Evolutionary conservation across 2,797 vertebrate species (phyloP).

Genomic region (Onychomys arenicola): DNA sequence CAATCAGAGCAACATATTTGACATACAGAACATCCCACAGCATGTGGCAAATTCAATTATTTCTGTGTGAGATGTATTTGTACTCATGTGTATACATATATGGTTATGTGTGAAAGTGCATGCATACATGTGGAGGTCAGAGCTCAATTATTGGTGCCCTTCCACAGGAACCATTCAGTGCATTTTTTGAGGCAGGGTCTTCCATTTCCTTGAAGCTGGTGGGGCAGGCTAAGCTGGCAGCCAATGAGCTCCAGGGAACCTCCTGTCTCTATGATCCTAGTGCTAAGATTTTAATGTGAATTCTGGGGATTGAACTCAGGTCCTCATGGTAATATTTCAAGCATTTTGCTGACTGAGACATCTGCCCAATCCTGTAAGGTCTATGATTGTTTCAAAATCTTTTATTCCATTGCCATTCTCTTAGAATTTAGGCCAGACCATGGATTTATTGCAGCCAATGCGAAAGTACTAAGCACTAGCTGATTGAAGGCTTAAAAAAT

Average conservation of each 20-base stretch:
- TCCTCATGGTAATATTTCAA: not conserved
- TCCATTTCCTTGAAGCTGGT: not conserved
- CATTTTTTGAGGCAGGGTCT: not conserved
- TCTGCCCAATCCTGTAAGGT: not conserved
- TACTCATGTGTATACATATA: not conserved
- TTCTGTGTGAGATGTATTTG: not conserved
- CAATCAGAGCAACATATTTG: too few species aligned
- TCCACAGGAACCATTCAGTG: not conserved
- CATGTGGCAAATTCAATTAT: too few species aligned
- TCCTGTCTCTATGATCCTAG: not conserved
- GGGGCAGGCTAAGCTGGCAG: not conserved
- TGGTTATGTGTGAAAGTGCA: not conserved
- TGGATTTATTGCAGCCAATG: not conserved
- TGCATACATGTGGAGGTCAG: not conserved
- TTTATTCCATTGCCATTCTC: not conserved
- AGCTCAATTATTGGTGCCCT: not conserved
- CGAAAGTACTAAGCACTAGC: not conserved
- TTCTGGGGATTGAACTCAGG: not conserved
- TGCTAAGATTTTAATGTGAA: not conserved
- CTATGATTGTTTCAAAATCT: not conserved
- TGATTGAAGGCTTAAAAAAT: not conserved
- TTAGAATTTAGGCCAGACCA: not conserved
- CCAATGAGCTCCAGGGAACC: too few species aligned
- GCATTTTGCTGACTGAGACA: not conserved
- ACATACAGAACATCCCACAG: too few species aligned